Percentiles rank a stretch among this genome's conserved stretches.
These are phyloP conservation scores for Megaceryle maxima DNA, from an alignment of 2,113 vertebrate genomes.

Conservation along the genomic window DNA sequence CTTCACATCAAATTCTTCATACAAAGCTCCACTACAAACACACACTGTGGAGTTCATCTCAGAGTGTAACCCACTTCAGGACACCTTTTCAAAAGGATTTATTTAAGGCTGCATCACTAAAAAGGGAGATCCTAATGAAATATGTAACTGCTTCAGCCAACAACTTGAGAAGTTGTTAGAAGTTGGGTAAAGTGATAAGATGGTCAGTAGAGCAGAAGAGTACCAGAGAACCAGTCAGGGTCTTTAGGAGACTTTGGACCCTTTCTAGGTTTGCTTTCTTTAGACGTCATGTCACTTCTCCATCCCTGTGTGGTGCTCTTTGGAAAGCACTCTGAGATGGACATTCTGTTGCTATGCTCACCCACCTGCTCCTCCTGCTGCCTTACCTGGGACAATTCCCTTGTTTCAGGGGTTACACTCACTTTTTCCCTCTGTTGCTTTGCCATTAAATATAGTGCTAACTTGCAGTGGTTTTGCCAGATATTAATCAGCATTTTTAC, in stretches of 20 bases:
- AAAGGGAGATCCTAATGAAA: not conserved
- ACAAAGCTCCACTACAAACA: accelerated
- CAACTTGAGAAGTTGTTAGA: not conserved
- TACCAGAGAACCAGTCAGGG: not conserved
- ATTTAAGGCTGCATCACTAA: not conserved
- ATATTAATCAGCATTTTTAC: not conserved
- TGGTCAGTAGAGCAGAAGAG: not conserved
- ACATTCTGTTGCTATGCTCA: not conserved
- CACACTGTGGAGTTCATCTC: not conserved
- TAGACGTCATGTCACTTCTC: not conserved
- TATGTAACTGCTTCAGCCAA: not conserved
- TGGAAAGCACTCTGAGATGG: not conserved
- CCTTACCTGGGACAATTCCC: not conserved
- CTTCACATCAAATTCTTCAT: not conserved
- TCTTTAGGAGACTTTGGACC: not conserved
- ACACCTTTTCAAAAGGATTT: not conserved
- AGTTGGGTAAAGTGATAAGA: not conserved
- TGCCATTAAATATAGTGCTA: not conserved
- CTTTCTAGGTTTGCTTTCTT: not conserved
- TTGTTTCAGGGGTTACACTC: not conserved
- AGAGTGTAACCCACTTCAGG: not conserved
- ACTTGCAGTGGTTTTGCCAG: not conserved
- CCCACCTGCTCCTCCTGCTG: not conserved
- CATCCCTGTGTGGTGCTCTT: not conserved
- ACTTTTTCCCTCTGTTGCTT: not conserved